Percentiles rank a stretch among this genome's conserved stretches.
These are phyloP conservation scores for Hippocampus mohnikei DNA, from an alignment of 2,113 vertebrate genomes.

Conservation along the genomic window DNA sequence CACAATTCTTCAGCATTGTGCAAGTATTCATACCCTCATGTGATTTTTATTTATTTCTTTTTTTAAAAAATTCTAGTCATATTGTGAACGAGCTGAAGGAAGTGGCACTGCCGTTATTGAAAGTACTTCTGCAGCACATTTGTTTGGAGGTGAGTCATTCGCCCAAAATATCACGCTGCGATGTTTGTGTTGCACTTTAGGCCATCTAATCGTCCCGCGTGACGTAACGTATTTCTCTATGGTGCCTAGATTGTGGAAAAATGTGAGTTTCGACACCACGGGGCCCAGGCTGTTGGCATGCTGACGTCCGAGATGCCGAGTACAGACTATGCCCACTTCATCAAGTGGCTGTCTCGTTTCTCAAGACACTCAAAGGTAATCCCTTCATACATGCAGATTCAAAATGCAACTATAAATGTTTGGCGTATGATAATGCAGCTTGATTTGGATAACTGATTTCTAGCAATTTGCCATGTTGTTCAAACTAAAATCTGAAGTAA, in stretches of 20 bases:
- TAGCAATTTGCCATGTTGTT: neutral
- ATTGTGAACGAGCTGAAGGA: conserved; percentile 81
- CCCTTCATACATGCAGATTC: neutral
- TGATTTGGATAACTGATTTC: neutral
- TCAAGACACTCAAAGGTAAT: conserved; percentile 79
- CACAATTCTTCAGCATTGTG: neutral
- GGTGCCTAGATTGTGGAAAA: conserved; percentile 86
- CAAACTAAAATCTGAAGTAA: neutral
- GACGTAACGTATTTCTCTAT: conserved; percentile 1
- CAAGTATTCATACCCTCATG: neutral
- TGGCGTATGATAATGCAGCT: neutral
- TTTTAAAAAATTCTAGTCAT: conserved; percentile 72
- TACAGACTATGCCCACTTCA: conserved; percentile 77
- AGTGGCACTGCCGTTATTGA: conserved; percentile 72
- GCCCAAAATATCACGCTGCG: neutral
- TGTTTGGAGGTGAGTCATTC: conserved; percentile 81
- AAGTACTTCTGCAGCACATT: conserved; percentile 86
- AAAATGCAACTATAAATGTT: neutral
- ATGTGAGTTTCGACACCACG: conserved; percentile 78
- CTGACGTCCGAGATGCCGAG: conserved; percentile 74
- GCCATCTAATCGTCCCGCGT: neutral
- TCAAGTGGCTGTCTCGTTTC: conserved; percentile 82
- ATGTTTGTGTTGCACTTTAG: neutral
- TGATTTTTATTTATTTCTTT: too few relatives aligned
- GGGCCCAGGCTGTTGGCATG: conserved; percentile 79